These are phyloP conservation scores for Myotis findleyi DNA, from an alignment of 2,797 vertebrate genomes.

Conservation along the genomic window DNA sequence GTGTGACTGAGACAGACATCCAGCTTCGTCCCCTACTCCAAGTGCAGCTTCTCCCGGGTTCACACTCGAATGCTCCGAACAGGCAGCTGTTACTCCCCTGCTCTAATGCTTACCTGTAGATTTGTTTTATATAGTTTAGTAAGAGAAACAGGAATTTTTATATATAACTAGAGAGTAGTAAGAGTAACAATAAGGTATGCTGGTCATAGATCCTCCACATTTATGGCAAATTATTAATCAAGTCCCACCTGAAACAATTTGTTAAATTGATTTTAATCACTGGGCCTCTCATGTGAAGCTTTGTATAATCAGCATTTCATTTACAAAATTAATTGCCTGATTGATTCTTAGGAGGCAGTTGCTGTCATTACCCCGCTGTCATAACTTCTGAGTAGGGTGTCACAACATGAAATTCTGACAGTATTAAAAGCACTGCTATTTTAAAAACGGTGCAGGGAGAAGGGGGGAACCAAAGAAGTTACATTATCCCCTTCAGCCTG, in stretches of 20 bases:
- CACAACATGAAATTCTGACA: slow-evolving; percentile 90
- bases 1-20: background rate
- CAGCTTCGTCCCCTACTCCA: background rate
- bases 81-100: background rate
- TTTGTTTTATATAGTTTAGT: slow-evolving; percentile 67
- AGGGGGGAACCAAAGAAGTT: slow-evolving; percentile 78
- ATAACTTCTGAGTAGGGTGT: slow-evolving; percentile 91
- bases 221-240: slow-evolving; percentile 92
- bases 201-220: slow-evolving; percentile 88
- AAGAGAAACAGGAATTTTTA: slow-evolving; percentile 77
- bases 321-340: slow-evolving; percentile 97
- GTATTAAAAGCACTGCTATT: slow-evolving; percentile 88
- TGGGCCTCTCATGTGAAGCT: slow-evolving; percentile 93
- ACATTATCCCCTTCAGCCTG: slow-evolving; percentile 66
- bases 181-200: slow-evolving; percentile 82
- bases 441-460: slow-evolving; percentile 84
- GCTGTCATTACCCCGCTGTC: slow-evolving; percentile 91
- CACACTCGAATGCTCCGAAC: background rate
- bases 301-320: slow-evolving; percentile 98
- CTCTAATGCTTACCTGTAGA: background rate
- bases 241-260: slow-evolving; percentile 94
- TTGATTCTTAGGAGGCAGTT: slow-evolving; percentile 91
- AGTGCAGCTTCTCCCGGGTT: background rate
- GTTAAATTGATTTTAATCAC: slow-evolving; percentile 99
- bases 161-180: slow-evolving; percentile 69